Conservation (phyloP, 2,113 vertebrate genomes). For the Pseudopodoces humilis region DNA sequence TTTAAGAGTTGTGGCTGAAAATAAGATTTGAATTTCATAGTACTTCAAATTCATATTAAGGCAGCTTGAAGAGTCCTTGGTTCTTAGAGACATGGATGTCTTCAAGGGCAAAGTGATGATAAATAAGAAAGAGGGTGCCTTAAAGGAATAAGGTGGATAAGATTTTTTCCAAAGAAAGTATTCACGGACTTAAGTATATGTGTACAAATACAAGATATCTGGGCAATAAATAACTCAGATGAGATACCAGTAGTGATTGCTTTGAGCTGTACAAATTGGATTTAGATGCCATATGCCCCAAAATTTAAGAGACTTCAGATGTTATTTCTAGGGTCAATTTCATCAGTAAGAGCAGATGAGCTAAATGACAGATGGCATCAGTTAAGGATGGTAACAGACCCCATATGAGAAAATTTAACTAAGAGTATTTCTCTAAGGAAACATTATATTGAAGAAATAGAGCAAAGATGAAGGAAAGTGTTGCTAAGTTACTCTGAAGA, state of each 20-base stretch:
- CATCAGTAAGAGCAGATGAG: not conserved
- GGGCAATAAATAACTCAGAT: constrained; percentile 1
- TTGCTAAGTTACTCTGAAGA: not conserved
- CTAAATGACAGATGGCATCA: not conserved
- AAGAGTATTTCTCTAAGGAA: not conserved
- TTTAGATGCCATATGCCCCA: not conserved
- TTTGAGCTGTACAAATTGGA: not conserved
- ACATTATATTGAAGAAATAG: not conserved
- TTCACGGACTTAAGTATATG: not conserved
- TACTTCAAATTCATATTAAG: not conserved
- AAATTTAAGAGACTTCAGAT: not conserved
- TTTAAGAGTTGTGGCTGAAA: constrained; percentile 17
- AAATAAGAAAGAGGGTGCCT: not conserved
- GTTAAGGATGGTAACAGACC: not conserved
- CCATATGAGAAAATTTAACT: not conserved
- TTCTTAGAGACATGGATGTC: not conserved
- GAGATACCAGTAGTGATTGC: not conserved
- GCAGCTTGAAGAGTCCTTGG: not conserved
- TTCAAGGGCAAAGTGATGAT: not conserved
- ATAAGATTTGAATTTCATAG: not conserved
- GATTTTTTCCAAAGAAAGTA: not conserved
- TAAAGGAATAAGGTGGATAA: not conserved
- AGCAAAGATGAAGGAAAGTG: not conserved
- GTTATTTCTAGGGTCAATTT: not conserved
- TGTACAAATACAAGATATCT: not conserved